phyloP scores from a whole-genome alignment of 2,113 vertebrate genomes.

The Oceanodroma tethys region DNA sequence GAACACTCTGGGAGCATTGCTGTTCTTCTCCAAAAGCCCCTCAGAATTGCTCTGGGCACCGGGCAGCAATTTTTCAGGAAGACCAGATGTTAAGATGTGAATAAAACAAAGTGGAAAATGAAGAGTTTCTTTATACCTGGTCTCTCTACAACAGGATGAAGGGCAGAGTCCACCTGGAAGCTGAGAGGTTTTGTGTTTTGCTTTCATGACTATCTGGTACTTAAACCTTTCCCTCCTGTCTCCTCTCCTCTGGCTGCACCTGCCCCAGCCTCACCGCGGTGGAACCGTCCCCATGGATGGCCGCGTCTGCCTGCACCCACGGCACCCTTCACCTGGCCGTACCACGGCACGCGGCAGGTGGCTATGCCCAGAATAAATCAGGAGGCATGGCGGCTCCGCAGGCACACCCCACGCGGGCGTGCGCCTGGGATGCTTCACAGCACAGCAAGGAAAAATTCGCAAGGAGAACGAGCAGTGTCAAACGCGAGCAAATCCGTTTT shows the following conservation, averaged over 20 bases:
- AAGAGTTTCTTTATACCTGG: neutral
- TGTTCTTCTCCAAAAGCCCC: neutral
- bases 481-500: fast-evolving
- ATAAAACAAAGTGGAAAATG: neutral
- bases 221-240: neutral
- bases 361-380: neutral
- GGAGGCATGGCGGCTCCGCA: neutral
- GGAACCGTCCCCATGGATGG: neutral
- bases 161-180: neutral
- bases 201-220: neutral
- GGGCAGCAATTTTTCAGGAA: neutral
- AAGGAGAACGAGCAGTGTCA: neutral
- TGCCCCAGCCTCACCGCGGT: neutral
- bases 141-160: neutral
- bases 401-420: neutral
- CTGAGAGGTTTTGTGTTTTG: neutral
- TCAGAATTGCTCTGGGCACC: neutral
- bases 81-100: neutral
- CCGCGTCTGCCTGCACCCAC: neutral
- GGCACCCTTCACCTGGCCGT: neutral
- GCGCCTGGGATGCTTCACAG: neutral
- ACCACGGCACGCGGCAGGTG: neutral
- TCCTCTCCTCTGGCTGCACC: neutral
- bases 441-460: neutral
- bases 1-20: no score